A percentile compares a stretch with the other conserved stretches of the same genome.
phyloP scores from a whole-genome alignment of 2,113 vertebrate genomes.

The Stegastes partitus region DNA sequence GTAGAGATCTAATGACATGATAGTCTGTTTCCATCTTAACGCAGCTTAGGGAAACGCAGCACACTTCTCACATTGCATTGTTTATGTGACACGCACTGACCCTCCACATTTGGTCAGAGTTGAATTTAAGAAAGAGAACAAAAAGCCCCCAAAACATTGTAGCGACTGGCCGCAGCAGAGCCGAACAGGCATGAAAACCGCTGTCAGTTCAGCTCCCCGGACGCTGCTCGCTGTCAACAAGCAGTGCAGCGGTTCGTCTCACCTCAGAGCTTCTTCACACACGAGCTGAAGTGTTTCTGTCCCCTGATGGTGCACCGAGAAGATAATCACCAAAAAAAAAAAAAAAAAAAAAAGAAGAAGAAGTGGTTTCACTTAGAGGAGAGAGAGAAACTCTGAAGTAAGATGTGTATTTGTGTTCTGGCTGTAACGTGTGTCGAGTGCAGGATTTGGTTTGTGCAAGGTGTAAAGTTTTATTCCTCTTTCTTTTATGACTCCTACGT shows the following conservation, averaged over 20 bases:
- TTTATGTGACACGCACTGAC: not conserved
- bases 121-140: not conserved
- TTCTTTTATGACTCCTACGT: not conserved
- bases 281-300: constrained; percentile 19
- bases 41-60: not conserved
- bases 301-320: constrained; percentile 4
- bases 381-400: not conserved
- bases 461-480: not conserved
- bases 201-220: constrained; percentile 34
- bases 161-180: constrained; percentile 22
- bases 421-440: no score
- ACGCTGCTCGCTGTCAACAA: constrained; percentile 45
- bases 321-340: not conserved
- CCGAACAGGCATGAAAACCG: constrained; percentile 35
- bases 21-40: constrained; percentile 4
- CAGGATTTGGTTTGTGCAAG: not conserved
- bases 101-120: not conserved
- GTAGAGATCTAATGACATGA: not conserved
- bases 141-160: constrained; percentile 12
- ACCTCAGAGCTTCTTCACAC: constrained; percentile 31
- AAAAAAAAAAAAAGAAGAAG: not conserved
- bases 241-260: constrained; percentile 22
- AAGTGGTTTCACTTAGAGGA: not conserved
- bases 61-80: not conserved
- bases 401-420: not conserved